Base-by-base conservation (phyloP, 2,113 vertebrate species). In the Notothenia coriiceps region DNA sequence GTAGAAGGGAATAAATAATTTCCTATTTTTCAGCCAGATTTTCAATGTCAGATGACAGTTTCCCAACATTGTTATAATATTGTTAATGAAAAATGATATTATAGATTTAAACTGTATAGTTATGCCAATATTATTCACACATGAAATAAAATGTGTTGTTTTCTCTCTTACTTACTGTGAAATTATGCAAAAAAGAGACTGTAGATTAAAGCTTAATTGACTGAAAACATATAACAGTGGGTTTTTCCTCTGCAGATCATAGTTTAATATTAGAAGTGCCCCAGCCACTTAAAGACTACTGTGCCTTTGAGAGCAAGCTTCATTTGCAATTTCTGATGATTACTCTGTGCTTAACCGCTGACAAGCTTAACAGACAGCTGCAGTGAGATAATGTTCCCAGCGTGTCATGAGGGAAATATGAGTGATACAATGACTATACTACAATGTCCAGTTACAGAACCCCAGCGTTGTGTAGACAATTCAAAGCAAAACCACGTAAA, bases 301-400 rank as follows among this genome's bases (percentile, higher is more conserved):
- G 47, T 9, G 25, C 22, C 33, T 78, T 73, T 79, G 25, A 77
- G 22, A 65, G 47, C 1, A 2, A 57, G 51, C 13, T 2, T 25
- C 44, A 62, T 76, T 71, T 61, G 17, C 25, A 57, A 71, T 80
- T 52, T 85, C 17, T 68, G 71, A 75, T 54, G 50, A 49, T 55
- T 40, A 76, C 62, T 59, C 29, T 60, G 17, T 82, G 79, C 65
- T 47, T 68, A 56, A 77, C n/a, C 40, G 57, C n/a, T n/a, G 77
- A 70, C 77, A 65, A 49, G 82, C 60, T 79, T 75, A 79, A n/a
- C 46, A 29, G 54, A 82, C 63, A 84, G 61, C 74, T 57, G 56
- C 51, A 57, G 18, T 59, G n/a, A 75, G 65, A 82, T 80, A 6
- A 80, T 81, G 82, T 40, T 60, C 64, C 50, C 43, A 11, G 33